Evolutionary conservation across 2,113 vertebrate species (phyloP).

Genomic region (Athene noctua): DNA sequence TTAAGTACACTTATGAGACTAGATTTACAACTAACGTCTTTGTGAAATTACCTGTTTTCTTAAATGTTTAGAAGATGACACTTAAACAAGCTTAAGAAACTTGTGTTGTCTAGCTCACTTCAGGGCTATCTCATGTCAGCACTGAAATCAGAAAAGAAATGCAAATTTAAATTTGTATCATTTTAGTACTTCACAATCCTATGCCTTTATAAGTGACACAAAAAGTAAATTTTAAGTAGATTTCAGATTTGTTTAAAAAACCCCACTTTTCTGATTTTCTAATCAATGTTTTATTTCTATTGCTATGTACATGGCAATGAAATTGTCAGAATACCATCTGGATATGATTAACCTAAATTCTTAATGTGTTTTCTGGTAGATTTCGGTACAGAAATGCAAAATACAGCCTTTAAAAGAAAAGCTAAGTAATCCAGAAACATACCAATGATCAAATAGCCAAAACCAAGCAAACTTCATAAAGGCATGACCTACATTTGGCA

Average conservation of each 20-base stretch:
- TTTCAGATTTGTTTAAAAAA: neutral
- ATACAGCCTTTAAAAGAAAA: neutral
- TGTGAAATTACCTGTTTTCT: neutral
- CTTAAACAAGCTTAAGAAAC: neutral
- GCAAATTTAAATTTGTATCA: neutral
- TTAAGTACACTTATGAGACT: neutral
- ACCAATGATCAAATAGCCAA: neutral
- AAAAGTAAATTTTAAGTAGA: neutral
- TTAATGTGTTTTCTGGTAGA: neutral
- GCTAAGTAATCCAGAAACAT: neutral
- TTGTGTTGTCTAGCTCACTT: neutral
- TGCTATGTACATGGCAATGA: neutral
- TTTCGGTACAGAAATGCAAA: neutral
- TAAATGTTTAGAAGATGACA: neutral
- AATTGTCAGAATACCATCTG: neutral
- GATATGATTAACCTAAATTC: neutral
- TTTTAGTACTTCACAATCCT: neutral
- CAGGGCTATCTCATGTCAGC: neutral
- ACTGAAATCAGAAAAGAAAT: neutral
- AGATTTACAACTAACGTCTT: neutral
- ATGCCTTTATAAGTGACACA: neutral
- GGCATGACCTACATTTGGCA: neutral
- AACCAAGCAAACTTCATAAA: neutral
- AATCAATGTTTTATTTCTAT: neutral
- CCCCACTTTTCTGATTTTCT: neutral